These are phyloP conservation scores for Galeopsomyia nigrocyanea DNA, from an alignment of 2,888 invertebrate genomes.

Conservation along the genomic window DNA sequence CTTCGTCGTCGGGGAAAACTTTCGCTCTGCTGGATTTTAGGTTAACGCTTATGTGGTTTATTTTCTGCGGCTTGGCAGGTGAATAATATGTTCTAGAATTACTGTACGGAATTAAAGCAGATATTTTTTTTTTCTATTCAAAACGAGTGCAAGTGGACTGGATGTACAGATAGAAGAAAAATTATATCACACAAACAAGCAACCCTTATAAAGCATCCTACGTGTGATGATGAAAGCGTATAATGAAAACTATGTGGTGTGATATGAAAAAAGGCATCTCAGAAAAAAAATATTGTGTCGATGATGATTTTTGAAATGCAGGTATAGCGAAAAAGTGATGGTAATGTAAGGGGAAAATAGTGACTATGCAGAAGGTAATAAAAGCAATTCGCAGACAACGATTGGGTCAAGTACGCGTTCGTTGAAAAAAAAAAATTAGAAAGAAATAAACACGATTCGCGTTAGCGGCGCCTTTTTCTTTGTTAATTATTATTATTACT, in stretches of 20 bases:
- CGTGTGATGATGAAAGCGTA: conserved; percentile 47
- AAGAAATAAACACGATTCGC: conserved; percentile 5
- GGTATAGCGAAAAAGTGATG: neutral
- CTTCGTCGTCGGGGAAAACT: too few relatives aligned
- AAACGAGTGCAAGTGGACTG: too few relatives aligned
- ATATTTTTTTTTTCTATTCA: too few relatives aligned
- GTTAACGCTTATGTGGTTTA: too few relatives aligned
- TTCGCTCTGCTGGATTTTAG: too few relatives aligned
- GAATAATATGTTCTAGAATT: too few relatives aligned
- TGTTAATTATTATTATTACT: conserved; percentile 44
- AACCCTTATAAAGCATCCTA: conserved; percentile 51
- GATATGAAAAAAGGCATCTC: conserved; percentile 3
- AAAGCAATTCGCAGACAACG: neutral
- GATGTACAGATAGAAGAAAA: neutral
- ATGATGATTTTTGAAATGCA: conserved; percentile 5
- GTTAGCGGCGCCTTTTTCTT: conserved; percentile 35
- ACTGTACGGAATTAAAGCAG: too few relatives aligned
- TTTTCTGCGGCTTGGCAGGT: too few relatives aligned
- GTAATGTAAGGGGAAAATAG: neutral
- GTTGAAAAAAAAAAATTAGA: conserved; percentile 15
- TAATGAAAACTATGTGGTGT: conserved; percentile 28
- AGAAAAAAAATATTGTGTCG: conserved; percentile 15
- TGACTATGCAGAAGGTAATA: conserved; percentile 35
- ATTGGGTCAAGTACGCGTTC: neutral
- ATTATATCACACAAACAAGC: conserved; percentile 42